Evolutionary conservation across 2,797 vertebrate genomes (phyloP), one percentile per base, ranked within the genome.

Genomic region (Heteromormyrus szaboi): DNA sequence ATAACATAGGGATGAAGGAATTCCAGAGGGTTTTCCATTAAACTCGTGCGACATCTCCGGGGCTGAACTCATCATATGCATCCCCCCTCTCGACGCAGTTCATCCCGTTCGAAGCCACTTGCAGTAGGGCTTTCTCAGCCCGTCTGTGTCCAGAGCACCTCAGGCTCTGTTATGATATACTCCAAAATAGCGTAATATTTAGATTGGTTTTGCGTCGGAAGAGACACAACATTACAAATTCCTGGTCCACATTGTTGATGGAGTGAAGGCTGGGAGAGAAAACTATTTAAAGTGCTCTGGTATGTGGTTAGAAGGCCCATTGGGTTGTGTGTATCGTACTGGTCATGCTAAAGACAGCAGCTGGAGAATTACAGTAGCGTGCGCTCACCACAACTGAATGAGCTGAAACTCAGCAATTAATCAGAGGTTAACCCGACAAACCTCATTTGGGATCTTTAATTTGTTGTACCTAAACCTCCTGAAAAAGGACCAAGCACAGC

Each of bases 311-410:
- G 92, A 93, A 92, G 92, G 92, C 93, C 94, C 92, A 93, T 94
- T 94, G 94, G 93, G 93, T 93, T 91, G 90, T 92, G 89, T 85
- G 93, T 93, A 93, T 95, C 91, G 87, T 92, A 56, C 88, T 68
- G 90, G 91, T 92, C 91, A 93, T 91, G 92, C 92, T 93, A 93
- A 95, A 95, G 94, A 93, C 93, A 95, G 93, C 95, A 95, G 95
- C 95, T 96, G 94, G 94, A 94, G 94, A 95, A 95, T 95, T 93
- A 95, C 93, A 95, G 95, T 94, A 94, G 94, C 91, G 37, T 92
- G 92, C 91, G 90, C 91, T 91, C 91, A 92, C 95, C 94, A 90
- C 95, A 95, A 94, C 92, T 93, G 89, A 94, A 91, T 89, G 85
- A 41, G 62, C 88, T 93, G 90, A 91, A 94, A 93, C 92, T 94